Conservation (phyloP, 2,888 invertebrate species). For the Noctua fimbriata region DNA sequence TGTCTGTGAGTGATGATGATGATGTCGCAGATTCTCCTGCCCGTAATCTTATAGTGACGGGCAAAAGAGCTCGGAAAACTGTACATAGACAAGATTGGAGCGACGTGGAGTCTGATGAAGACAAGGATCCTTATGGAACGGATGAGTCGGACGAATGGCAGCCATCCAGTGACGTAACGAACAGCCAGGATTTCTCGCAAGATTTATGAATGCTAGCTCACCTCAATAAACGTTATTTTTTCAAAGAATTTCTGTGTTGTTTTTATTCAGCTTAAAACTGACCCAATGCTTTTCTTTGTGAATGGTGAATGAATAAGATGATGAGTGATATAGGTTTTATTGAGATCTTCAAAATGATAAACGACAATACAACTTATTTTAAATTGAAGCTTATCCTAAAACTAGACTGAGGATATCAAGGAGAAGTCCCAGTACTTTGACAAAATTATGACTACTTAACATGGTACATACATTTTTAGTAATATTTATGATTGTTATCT, state of each 20-base stretch:
- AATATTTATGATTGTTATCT: neutral
- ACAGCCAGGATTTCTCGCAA: constrained; percentile 73
- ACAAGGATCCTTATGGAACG: constrained; percentile 86
- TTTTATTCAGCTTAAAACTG: neutral
- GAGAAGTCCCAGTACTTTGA: neutral
- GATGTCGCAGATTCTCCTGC: constrained; percentile 59
- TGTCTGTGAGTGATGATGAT: constrained; percentile 60
- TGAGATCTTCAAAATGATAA: constrained; percentile 1
- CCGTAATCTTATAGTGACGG: constrained; percentile 72
- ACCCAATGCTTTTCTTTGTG: neutral
- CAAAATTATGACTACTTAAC: neutral
- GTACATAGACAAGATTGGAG: constrained; percentile 69
- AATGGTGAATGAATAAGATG: neutral
- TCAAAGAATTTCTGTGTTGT: neutral
- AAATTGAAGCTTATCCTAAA: constrained; percentile 17
- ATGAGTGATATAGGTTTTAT: neutral
- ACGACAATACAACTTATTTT: neutral
- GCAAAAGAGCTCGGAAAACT: constrained; percentile 77
- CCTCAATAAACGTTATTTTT: constrained; percentile 54
- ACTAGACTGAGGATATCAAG: neutral
- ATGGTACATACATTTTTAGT: no score
- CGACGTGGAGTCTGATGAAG: constrained; percentile 78
- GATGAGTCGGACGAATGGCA: constrained; percentile 89
- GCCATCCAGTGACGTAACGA: constrained; percentile 76
- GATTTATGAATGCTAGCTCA: constrained; percentile 36